Evolutionary conservation across 1,140 invertebrate genomes (phyloP).

Genomic region (Drosophila carrolli): DNA sequence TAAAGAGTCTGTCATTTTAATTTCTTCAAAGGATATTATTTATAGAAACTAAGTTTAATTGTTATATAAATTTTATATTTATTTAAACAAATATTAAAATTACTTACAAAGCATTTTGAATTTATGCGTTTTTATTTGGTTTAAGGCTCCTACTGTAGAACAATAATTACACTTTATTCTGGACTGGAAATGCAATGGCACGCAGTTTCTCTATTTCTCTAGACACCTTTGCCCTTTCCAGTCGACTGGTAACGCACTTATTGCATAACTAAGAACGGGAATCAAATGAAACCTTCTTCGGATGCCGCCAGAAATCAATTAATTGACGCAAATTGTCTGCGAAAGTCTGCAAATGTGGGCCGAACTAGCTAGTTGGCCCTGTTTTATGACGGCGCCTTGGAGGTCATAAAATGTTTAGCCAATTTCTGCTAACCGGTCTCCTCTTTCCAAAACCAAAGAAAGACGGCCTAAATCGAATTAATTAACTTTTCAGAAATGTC

Average conservation of each 20-base stretch:
- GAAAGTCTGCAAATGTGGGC: slow-evolving; percentile 64
- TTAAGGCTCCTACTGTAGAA: background rate
- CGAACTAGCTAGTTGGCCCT: slow-evolving; percentile 5
- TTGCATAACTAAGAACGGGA: slow-evolving; percentile 51
- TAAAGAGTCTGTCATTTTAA: no score
- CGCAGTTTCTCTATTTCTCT: slow-evolving; percentile 19
- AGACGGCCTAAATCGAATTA: slow-evolving; percentile 56
- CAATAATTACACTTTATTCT: background rate
- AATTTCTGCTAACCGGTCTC: slow-evolving; percentile 11
- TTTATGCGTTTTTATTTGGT: background rate
- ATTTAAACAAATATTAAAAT: no score
- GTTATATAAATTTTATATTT: no score
- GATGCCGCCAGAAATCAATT: slow-evolving; percentile 65
- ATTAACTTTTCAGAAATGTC: slow-evolving; percentile 61
- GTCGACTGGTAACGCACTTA: slow-evolving; percentile 21
- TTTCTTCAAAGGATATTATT: no score
- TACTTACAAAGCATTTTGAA: no score
- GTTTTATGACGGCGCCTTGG: slow-evolving; percentile 39
- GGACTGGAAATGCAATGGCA: background rate
- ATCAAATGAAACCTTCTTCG: slow-evolving; percentile 36
- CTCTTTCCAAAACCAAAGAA: background rate
- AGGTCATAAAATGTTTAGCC: slow-evolving; percentile 49
- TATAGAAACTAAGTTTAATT: no score
- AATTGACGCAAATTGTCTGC: slow-evolving; percentile 79
- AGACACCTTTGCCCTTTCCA: slow-evolving; percentile 25